A percentile compares a stretch with the other conserved stretches of the same genome.
These are phyloP conservation scores for Homarus gammarus DNA, from an alignment of 2,888 invertebrate genomes.

Conservation along the genomic window DNA sequence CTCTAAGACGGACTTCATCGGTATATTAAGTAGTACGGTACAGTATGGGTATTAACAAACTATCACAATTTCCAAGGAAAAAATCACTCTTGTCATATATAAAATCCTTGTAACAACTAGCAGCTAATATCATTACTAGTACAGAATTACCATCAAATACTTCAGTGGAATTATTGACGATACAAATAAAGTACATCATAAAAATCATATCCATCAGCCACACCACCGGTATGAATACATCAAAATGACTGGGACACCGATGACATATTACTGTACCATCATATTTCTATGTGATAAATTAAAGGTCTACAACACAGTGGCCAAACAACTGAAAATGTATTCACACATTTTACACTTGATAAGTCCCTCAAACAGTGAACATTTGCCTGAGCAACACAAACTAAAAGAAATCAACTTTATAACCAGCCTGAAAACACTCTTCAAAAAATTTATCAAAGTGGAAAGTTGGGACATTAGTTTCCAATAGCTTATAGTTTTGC, in stretches of 20 bases:
- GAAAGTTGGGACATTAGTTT: not conserved
- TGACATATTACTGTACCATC: not conserved
- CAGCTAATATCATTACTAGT: constrained; percentile 13
- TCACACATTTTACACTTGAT: not conserved
- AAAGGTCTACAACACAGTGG: not conserved
- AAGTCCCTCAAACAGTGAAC: not conserved
- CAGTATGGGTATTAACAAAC: not conserved
- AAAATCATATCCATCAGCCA: not conserved
- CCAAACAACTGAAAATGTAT: not conserved
- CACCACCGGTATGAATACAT: constrained; percentile 1
- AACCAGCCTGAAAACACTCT: not conserved
- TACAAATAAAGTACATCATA: not conserved
- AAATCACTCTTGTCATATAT: not conserved
- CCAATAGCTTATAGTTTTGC: too few species aligned
- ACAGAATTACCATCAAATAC: not conserved
- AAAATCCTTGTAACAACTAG: not conserved
- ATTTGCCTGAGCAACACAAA: not conserved
- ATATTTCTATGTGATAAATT: not conserved
- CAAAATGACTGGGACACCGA: not conserved
- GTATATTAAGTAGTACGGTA: not conserved
- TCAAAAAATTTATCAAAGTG: not conserved
- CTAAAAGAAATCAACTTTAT: not conserved
- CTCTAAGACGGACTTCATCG: not conserved
- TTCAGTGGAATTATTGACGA: not conserved
- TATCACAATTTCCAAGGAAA: constrained; percentile 7